Evolutionary conservation across 2,113 vertebrate genomes (phyloP), one percentile per base, ranked within the genome.

Genomic region (Garra rufa): DNA sequence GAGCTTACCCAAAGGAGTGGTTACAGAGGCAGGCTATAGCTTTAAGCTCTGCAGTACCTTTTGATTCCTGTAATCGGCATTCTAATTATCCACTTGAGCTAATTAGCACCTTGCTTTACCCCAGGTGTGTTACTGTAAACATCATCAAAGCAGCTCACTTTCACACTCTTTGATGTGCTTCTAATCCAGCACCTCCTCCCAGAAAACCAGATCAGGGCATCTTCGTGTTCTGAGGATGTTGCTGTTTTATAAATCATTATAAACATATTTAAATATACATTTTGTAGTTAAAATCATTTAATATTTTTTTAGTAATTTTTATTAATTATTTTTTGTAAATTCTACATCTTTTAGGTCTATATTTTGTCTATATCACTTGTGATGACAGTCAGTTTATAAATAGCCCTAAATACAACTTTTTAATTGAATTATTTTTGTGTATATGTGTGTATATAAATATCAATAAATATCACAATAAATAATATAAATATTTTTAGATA

Each of bases 51-150:
- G 41, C 95, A 97, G 95, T 96, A 96, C 95, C 95, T 96, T 96
- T 95, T 96, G 95, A 88, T 92, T 94, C 92, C 94, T 95, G 94
- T 95, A 96, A 97, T 96, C 96, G 95, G 95, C 95, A 95, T 95
- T 95, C 95, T 96, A 96, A 96, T 97, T 97, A 97, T 95, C 96
- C 95, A 84, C 94, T 95, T 95, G 94, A 91, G 94, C 95, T 96
- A 96, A 97, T 97, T 96, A 96, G 94, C 95, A 96, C 96, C 96
- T 97, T 95, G 94, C 94, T 92, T 92, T 94, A 95, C 95, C 94
- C 95, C 94, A 96, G 95, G 96, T 96, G 96, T 95, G 95, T 95
- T 95, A 94, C 94, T 94, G 93, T 95, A 96, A 95, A 87, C 95
- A 95, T 94, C 93, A 93, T 94, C 94, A 93, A 76, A 82, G 73